Base-by-base conservation (phyloP, 1,140 invertebrate genomes). In the Heliconius eleuchia region DNA sequence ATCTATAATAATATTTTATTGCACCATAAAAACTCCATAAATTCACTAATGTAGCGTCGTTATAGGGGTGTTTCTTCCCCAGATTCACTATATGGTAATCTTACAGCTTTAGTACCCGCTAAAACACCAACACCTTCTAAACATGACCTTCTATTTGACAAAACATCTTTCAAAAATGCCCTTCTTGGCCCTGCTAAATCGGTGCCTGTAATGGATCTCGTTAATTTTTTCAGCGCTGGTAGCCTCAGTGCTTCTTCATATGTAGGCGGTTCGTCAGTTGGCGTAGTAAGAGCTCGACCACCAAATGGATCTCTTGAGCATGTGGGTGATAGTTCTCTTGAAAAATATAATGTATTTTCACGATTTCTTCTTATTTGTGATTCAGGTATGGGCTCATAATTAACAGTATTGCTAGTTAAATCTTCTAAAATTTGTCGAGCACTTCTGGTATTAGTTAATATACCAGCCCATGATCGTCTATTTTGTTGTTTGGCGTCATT, bases 271-370 rank as follows among this genome's bases (percentile, higher is more conserved):
- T 94, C 94, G 80, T 91, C 94, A 11, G 95, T 94, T 46, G 95
- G 93, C 19, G 95, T 95, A 0, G 93, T 94, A 79, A 93, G 93
- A 0, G 95, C 90, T 76, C 95, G 94, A 27, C 96, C 96, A 16
- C 95, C 95, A 81, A 96, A 96, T 0, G 96, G 96, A 93, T 96
- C 96, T 34, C 92, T 91, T 0, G 96, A 96, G 82, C 95, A 96
- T 1, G 95, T 94, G 50, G 96, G 95, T 73, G 95, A 95, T 39
- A 96, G 92, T n/a, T 96, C 96, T 85, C 95, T 96, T 1, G 96
- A 95, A 81, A 95, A 96, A 82, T 96, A 96, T 71, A 96, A 85
- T 2, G 94, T 95, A 73, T 91, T 84, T 78, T 92, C 90, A 46
- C 87, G 86, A 79, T 89, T 91, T 66, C 86, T 84, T 82, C 82